Base-by-base conservation (phyloP, 1,140 invertebrate genomes). In the Macrocentrus cingulum region DNA sequence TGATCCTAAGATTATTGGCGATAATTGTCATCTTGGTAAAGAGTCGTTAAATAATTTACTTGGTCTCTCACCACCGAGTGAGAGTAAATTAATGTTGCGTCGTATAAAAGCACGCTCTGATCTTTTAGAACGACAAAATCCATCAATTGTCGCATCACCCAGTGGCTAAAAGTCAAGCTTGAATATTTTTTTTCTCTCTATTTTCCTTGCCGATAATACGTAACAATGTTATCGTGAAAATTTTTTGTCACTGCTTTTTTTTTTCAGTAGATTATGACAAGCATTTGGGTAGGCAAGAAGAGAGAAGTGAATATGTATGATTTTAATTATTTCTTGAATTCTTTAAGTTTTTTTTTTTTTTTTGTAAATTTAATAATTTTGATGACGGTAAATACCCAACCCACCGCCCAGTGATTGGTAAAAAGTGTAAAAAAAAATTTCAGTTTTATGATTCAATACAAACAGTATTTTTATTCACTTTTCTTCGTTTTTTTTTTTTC, bases 31-130 rank as follows among this genome's bases (percentile, higher is more conserved):
- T 20, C 39, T 69, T 11, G 67, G 69, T 2, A 77, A 78, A 20
- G 72, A 77, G 1, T 49, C 66, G 8, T 44, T 65, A 62, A 79
- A 76, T 68, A 75, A 79, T 18, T 69, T 85, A 9, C 87, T 92
- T 54, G 91, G 91, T 36, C 80, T 96, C 15, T 93, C 91, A 32
- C 91, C 92, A 41, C 92, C 93, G 7, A 87, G 86, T 64, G 89
- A 92, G 75, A 94, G 91, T 37, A 82, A 85, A 22, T 81, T 96
- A 55, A 85, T 93, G 77, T 90, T 91, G 69, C 85, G 93, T 46
- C 87, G 92, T 44, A 74, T 85, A 64, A 84, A 81, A 62, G 79
- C 81, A 15, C 77, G 77, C 16, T 76, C 77, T 0, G 72, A 69
- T 50, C 57, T 76, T 25, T 60, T 74, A 4, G 66, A 71, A 54